Percentiles rank a stretch among this genome's conserved stretches.
Evolutionary conservation across 2,888 invertebrate species (phyloP).

Genomic region (Caenorhabditis virilis): DNA sequence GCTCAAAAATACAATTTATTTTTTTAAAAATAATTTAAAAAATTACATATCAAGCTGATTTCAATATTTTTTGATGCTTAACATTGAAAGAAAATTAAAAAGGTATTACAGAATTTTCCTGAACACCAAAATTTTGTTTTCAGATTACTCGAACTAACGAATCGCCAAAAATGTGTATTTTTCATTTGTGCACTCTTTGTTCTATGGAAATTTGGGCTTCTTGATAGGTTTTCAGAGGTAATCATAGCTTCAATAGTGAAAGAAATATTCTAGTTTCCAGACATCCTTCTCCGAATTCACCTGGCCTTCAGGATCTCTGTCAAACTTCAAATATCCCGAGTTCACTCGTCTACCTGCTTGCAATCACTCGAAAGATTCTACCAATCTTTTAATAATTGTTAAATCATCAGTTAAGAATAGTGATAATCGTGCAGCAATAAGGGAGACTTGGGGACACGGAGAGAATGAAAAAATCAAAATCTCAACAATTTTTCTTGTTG

Average conservation of each 20-base stretch:
- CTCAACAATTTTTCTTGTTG: conserved; percentile 47
- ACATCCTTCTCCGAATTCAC: conserved; percentile 13
- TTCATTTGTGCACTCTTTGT: conserved; percentile 2
- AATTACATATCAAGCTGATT: no score
- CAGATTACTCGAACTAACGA: not conserved
- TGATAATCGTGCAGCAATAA: conserved; percentile 41
- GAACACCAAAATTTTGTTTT: not conserved
- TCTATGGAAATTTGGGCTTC: conserved; percentile 10
- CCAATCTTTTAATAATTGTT: conserved; percentile 46
- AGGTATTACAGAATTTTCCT: no score
- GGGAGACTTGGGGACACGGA: conserved; percentile 48
- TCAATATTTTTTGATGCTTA: no score
- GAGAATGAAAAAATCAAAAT: conserved; percentile 26
- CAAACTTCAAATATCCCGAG: not conserved
- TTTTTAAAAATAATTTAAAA: not conserved
- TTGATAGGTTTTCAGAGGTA: conserved; percentile 21
- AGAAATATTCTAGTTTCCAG: conserved; percentile 4
- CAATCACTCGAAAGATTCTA: not conserved
- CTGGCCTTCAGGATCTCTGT: conserved; percentile 5
- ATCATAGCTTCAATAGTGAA: not conserved
- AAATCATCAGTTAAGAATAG: conserved; percentile 47
- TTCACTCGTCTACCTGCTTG: conserved; percentile 16
- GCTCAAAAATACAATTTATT: no score
- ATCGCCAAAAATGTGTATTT: not conserved
- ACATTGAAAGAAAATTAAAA: no score